Base-by-base conservation (phyloP, 1,140 invertebrate genomes). In the Hesperophylax magnus region DNA sequence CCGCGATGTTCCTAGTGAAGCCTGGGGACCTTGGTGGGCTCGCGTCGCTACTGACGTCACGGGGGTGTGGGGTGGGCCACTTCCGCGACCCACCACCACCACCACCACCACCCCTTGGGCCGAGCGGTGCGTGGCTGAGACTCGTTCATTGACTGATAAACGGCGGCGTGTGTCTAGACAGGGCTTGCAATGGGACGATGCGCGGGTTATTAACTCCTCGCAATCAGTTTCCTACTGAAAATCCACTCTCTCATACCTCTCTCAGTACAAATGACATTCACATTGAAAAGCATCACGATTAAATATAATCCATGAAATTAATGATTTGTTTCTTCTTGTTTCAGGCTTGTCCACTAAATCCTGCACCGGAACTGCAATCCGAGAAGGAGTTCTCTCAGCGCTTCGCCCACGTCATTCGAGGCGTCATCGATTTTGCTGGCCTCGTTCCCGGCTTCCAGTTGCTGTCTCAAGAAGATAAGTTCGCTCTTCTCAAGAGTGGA, bases 361-460 rank as follows among this genome's bases (percentile, higher is more conserved):
- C 97, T 78, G 97, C 97, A 86, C 96, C 97, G 53, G 94, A 96
- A 86, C 93, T 96, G 63, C 95, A 96, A 85, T 96, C 96, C 84
- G 95, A 97, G 87, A 95, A 97, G 87, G 96, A 97, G 86, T 98
- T 98, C 88, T 97, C 96, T 67, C 96, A 98, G 89, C 92, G 97
- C 85, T 98, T 98, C 88, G 97, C 97, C 18, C 97, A 97, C 80
- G 97, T 97, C 53, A 98, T 99, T 85, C 95, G 97, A 85, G 98
- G 97, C 67, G 98, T 99, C 3, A 98, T 99, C 61, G 97, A 98
- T 87, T 99, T 99, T 88, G 98, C 98, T 84, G 98, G 98, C 87
- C 94, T 97, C 83, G 97, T 99, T 84, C 98, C 98, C 79, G 98
- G 98, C 74, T 99, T 99, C 91, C 93, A 95, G 83, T 91, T 98